A percentile compares a stretch with the other conserved stretches of the same genome.
Evolutionary conservation across 1,140 invertebrate genomes (phyloP).

Genomic region (Calycopis cecrops): DNA sequence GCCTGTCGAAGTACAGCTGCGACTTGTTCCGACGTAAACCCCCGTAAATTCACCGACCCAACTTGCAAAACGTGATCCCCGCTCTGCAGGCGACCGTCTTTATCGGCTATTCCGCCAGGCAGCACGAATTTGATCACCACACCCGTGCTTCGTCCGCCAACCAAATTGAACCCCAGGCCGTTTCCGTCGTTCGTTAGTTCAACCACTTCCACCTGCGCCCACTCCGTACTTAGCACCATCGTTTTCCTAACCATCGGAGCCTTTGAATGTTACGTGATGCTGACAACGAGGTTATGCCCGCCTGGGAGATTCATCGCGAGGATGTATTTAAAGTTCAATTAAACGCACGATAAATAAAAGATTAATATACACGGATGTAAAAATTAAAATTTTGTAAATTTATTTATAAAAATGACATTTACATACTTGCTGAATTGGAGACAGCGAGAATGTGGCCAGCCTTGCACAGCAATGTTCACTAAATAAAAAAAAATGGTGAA

Average conservation of each 20-base stretch:
- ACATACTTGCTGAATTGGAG: constrained; percentile 70
- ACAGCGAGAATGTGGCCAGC: constrained; percentile 69
- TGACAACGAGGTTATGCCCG: constrained; percentile 56
- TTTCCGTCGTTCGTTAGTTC: constrained; percentile 90
- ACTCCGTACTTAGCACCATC: constrained; percentile 90
- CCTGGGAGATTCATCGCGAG: constrained; percentile 40
- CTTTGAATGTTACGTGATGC: constrained; percentile 62
- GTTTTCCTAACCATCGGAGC: constrained; percentile 65
- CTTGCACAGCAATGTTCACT: constrained; percentile 38
- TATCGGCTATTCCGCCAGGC: constrained; percentile 92
- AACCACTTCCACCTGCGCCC: constrained; percentile 94
- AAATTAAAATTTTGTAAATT: constrained; percentile 48
- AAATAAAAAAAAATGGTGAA: constrained; percentile 37
- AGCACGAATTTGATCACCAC: constrained; percentile 97
- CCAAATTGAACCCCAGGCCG: constrained; percentile 91
- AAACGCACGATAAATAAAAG: constrained; percentile 26
- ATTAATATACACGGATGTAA: constrained; percentile 27
- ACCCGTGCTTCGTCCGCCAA: constrained; percentile 95
- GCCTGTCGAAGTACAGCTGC: constrained; percentile 92
- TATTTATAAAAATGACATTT: constrained; percentile 69
- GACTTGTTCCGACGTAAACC: constrained; percentile 95
- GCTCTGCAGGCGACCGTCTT: constrained; percentile 90
- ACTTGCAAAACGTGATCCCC: constrained; percentile 97
- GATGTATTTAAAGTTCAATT: constrained; percentile 8
- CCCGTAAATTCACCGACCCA: constrained; percentile 92